Conservation (phyloP, 1,140 invertebrate genomes). For the Bombus vancouverensis region DNA sequence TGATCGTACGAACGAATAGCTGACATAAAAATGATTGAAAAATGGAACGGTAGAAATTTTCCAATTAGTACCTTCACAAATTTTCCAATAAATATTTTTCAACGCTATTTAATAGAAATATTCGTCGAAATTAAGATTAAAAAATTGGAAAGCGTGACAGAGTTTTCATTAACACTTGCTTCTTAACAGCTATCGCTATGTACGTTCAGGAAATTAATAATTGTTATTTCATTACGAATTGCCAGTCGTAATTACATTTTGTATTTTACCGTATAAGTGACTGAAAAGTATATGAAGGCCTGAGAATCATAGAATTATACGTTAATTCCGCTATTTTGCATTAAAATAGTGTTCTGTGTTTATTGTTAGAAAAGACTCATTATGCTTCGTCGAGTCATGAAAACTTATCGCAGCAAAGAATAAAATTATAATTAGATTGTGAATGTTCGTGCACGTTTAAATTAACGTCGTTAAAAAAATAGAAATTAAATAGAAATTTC, state of each 20-base stretch:
- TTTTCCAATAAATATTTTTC: not conserved
- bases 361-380: not conserved
- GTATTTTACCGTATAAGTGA: not conserved
- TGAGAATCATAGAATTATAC: too few species aligned
- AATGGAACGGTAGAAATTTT: not conserved
- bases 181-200: not conserved
- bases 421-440: not conserved
- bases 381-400: not conserved
- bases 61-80: not conserved
- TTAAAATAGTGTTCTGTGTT: not conserved
- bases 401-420: not conserved
- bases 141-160: not conserved
- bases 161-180: not conserved
- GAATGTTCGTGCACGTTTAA: not conserved
- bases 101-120: too few species aligned
- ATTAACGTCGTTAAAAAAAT: not conserved
- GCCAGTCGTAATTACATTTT: not conserved
- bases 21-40: not conserved
- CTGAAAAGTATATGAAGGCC: not conserved
- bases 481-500: not conserved
- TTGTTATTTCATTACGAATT: slow-evolving; percentile 23
- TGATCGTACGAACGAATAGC: slow-evolving; percentile 37
- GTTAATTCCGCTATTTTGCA: too few species aligned
- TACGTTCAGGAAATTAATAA: not conserved
- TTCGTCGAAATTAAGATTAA: not conserved